A percentile compares a stretch with the other conserved stretches of the same genome.
Evolutionary conservation across 2,888 invertebrate species (phyloP).

Genomic region (Myathropa florea): DNA sequence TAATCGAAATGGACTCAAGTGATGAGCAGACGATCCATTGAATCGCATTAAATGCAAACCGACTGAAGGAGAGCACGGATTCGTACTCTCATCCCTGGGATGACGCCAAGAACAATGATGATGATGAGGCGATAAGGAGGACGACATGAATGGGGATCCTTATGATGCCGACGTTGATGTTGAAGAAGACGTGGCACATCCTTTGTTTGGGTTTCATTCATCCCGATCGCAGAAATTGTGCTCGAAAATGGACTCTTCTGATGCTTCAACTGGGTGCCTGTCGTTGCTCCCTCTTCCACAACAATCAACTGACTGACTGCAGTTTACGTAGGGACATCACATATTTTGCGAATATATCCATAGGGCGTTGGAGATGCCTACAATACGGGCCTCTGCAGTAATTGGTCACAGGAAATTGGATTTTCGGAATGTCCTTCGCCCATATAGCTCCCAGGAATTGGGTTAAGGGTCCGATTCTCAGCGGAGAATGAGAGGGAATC

Average conservation of each 20-base stretch:
- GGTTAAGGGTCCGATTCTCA: not conserved
- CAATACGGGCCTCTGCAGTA: not conserved
- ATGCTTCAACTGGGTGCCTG: not conserved
- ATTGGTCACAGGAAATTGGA: not conserved
- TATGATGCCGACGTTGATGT: slow-evolving; percentile 58
- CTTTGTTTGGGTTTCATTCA: slow-evolving; percentile 59
- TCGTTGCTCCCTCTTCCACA: too few species aligned
- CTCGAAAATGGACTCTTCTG: not conserved
- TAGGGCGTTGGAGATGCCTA: not conserved
- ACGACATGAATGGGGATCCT: slow-evolving; percentile 47
- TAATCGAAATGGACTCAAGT: slow-evolving; percentile 70
- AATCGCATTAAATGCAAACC: slow-evolving; percentile 66
- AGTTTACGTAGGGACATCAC: not conserved
- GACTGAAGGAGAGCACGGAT: slow-evolving; percentile 58
- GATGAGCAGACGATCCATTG: slow-evolving; percentile 67
- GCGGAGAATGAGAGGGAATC: too few species aligned
- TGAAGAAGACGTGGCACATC: slow-evolving; percentile 54
- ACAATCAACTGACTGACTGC: not conserved
- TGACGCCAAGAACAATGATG: slow-evolving; percentile 59
- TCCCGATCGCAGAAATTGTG: slow-evolving; percentile 27
- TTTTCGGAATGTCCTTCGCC: not conserved
- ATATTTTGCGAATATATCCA: not conserved
- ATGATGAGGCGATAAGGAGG: slow-evolving; percentile 47
- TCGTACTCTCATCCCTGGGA: slow-evolving; percentile 12
- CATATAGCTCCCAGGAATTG: not conserved